Conservation (phyloP, 2,797 vertebrate genomes). For the Gila robusta region DNA sequence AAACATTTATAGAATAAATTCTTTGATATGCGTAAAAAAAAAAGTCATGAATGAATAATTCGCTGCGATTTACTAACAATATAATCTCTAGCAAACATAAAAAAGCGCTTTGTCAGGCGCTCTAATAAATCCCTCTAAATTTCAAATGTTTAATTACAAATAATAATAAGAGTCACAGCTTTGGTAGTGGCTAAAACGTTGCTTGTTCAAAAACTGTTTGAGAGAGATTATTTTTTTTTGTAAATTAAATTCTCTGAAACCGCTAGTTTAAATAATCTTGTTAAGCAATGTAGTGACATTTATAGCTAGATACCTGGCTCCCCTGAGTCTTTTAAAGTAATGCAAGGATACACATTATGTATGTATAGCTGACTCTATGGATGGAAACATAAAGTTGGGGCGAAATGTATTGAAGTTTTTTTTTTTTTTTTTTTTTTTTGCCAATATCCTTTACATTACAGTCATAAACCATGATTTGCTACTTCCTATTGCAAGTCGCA, state of each 20-base stretch:
- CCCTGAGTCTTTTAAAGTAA: neutral
- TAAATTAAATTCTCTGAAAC: neutral
- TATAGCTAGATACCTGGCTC: neutral
- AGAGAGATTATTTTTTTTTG: neutral
- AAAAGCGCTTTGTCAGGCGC: fast-evolving
- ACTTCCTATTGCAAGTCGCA: neutral
- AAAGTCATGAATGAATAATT: too few species aligned
- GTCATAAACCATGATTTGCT: neutral
- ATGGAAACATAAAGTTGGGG: neutral
- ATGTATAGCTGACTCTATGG: neutral
- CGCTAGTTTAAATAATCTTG: neutral
- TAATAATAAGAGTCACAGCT: neutral
- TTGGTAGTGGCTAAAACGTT: neutral
- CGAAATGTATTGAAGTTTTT: neutral
- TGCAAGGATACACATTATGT: neutral
- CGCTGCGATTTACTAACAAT: too few species aligned
- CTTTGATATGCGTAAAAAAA: neutral
- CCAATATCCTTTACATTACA: neutral
- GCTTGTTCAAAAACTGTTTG: neutral
- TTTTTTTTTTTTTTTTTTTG: neutral
- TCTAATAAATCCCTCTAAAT: neutral
- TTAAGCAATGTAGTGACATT: neutral
- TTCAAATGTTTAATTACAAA: neutral
- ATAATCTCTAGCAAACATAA: too few species aligned
- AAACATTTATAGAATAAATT: neutral